phyloP scores from a whole-genome alignment of 2,888 invertebrate species.

The Synergus japonicus region DNA sequence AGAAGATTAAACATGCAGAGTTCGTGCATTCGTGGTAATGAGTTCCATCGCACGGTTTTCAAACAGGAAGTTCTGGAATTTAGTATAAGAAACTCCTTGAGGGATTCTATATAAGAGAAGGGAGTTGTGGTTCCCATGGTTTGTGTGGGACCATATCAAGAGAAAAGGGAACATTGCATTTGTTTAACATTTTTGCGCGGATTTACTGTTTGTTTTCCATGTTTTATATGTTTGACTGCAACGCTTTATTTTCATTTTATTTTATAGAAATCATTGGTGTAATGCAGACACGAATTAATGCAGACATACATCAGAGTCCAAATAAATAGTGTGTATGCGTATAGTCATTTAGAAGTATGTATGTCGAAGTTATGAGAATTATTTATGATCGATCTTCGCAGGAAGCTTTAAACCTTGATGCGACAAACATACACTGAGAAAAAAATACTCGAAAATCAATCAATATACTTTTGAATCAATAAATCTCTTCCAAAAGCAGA shows the following conservation, averaged over 20 bases:
- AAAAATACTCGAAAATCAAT: too few species aligned
- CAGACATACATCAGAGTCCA: slow-evolving; percentile 15
- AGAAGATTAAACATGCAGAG: neutral
- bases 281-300: slow-evolving; percentile 17
- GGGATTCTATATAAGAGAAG: neutral
- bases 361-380: neutral
- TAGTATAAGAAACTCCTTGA: slow-evolving; percentile 20
- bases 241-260: neutral
- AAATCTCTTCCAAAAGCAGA: too few species aligned
- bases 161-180: neutral
- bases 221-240: neutral
- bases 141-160: neutral
- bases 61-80: slow-evolving; percentile 33
- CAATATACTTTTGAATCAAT: too few species aligned
- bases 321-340: slow-evolving; percentile 5
- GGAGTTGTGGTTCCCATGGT: slow-evolving; percentile 9
- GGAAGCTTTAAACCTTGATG: slow-evolving; percentile 31
- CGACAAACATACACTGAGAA: neutral
- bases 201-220: neutral
- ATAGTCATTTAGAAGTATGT: neutral
- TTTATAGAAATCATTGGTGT: neutral
- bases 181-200: neutral
- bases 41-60: slow-evolving; percentile 35
- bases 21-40: slow-evolving; percentile 35
- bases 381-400: slow-evolving; percentile 18